These are phyloP conservation scores for Caenorhabditis latens DNA, from an alignment of 1,140 invertebrate genomes.

Conservation along the genomic window DNA sequence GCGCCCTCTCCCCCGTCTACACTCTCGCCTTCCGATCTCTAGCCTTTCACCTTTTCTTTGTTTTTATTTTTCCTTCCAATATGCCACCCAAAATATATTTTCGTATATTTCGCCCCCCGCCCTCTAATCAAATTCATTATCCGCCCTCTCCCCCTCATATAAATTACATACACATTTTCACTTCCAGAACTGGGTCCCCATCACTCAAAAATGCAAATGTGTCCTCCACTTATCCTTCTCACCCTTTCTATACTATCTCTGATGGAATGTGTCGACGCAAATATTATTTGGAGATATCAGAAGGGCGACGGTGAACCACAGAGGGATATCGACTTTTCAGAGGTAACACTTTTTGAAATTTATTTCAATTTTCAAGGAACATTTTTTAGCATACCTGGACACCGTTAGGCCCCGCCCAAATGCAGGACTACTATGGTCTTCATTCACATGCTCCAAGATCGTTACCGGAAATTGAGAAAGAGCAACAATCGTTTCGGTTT, in stretches of 20 bases:
- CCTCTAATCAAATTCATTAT: background rate
- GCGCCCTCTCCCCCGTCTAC: too few species aligned
- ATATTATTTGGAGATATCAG: constrained; percentile 38
- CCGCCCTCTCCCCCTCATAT: background rate
- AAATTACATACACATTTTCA: background rate
- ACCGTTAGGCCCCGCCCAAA: constrained; percentile 23
- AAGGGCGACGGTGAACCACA: background rate
- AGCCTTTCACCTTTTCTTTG: too few species aligned
- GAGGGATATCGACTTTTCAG: constrained; percentile 33
- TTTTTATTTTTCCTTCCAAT: too few species aligned
- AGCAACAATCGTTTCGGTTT: constrained; percentile 16
- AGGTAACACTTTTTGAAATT: background rate
- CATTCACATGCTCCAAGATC: background rate
- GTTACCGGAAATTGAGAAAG: constrained; percentile 16
- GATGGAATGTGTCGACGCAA: background rate
- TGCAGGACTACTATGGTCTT: constrained; percentile 32
- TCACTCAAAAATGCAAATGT: background rate
- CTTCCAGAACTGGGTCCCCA: background rate
- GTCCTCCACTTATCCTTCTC: background rate
- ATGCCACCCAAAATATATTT: background rate
- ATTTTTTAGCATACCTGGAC: constrained; percentile 41
- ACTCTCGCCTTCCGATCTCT: too few species aligned
- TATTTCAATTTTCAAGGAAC: background rate
- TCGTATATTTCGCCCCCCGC: background rate
- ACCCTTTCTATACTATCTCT: background rate